Base-by-base conservation (phyloP, 1,140 invertebrate genomes). In the Trinorchestia longiramus region DNA sequence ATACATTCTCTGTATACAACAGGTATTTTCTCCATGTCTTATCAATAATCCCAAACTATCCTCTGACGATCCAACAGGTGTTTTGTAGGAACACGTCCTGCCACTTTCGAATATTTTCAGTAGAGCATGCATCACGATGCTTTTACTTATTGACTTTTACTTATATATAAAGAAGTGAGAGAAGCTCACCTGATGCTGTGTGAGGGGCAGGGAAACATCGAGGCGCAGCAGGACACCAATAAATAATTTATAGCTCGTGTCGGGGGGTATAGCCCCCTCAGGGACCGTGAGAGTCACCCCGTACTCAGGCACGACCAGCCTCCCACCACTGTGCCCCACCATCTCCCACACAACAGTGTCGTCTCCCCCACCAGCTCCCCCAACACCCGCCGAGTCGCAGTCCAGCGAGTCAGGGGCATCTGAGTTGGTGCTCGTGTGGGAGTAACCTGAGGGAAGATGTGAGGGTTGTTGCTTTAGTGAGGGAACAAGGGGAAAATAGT, bases 271-370 rank as follows among this genome's bases (percentile, higher is more conserved):
- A 40, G 95, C 95, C 11, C 95, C 95, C 43, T 96, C 95, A 3
- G 95, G 95, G n/a, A 96, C 90, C 41, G 95, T 96, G 87, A 96
- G 95, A 19, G 95, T n/a, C 42, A 96, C 87, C 44, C 90, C 90
- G 36, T 92, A 96, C 47, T 96, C 95, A 17, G 95, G 95, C 40
- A 96, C 88, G 15, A 96, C 95, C 28, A 95, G 87, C 23, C 95
- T 87, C 17, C 95, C 95, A 40, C 95, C 95, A 8, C 77, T 40
- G n/a, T 44, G 43, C 19, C 95, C 95, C 4, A 95, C 90, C 53
- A 95, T 90, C 45, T 90, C 95, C 95, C 95, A 95, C 28, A 90
- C 95, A 3, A 92, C 90, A 3, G 90, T 92, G 90, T 92, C 90
- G 41, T 92, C 90, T 92, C 90, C 90, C 90, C 43, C 90, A 36